Percentiles rank a stretch among this genome's conserved stretches.
Evolutionary conservation across 2,113 vertebrate species (phyloP).

Genomic region (Pantherophis guttatus): DNA sequence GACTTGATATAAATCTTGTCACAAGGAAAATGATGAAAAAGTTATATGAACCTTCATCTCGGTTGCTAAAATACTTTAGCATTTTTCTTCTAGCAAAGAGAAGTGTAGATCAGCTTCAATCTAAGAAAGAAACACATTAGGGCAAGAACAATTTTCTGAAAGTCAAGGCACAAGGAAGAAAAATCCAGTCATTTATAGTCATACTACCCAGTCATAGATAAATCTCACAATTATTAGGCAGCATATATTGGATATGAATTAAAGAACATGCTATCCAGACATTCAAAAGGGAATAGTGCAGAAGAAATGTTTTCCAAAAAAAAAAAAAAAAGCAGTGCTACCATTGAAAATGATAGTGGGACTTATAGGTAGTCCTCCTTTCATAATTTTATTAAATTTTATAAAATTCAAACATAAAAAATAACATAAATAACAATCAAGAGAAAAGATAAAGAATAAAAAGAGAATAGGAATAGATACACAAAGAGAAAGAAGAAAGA

Average conservation of each 20-base stretch:
- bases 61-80: not conserved
- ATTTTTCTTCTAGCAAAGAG: slow-evolving; percentile 12
- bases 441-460: not conserved
- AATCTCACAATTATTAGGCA: slow-evolving; percentile 32
- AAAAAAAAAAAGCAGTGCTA: not conserved
- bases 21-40: slow-evolving; percentile 55
- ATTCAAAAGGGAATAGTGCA: not conserved
- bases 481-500: not conserved
- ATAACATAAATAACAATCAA: not conserved
- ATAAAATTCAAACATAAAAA: not conserved
- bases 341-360: not conserved
- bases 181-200: not conserved
- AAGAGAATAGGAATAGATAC: not conserved
- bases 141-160: slow-evolving; percentile 47
- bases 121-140: slow-evolving; percentile 33
- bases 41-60: not conserved
- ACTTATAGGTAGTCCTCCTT: not conserved
- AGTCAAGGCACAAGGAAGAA: not conserved
- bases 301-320: not conserved
- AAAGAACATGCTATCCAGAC: not conserved
- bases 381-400: not conserved
- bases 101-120: slow-evolving; percentile 8
- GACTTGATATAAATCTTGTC: slow-evolving; percentile 51
- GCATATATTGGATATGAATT: not conserved
- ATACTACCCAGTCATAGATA: not conserved